Conservation (phyloP, 2,113 vertebrate species). For the Edolisoma coerulescens region DNA sequence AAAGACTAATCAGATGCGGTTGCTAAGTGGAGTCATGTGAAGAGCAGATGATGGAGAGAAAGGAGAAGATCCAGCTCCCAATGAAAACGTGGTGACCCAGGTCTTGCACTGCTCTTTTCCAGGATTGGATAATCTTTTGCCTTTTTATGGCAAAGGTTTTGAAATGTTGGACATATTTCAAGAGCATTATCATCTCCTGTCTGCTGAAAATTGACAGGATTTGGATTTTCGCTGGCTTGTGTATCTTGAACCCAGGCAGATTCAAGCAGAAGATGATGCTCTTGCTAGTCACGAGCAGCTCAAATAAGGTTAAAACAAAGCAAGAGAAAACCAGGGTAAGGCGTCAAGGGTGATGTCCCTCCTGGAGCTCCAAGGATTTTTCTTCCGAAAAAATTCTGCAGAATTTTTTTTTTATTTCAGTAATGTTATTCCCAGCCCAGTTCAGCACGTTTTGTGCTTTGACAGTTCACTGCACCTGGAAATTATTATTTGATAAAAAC, state of each 20-base stretch:
- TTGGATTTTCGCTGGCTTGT: not conserved
- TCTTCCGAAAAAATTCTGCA: too few species aligned
- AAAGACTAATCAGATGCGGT: not conserved
- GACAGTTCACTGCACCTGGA: constrained; percentile 44
- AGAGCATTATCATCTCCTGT: not conserved
- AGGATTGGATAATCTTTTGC: not conserved
- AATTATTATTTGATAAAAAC: constrained; percentile 41
- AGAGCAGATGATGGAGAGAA: not conserved
- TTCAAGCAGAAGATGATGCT: not conserved
- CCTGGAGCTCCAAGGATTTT: not conserved
- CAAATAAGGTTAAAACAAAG: not conserved
- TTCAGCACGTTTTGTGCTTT: constrained; percentile 20
- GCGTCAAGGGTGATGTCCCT: not conserved
- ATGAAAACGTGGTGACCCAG: not conserved
- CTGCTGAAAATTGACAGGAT: constrained; percentile 1
- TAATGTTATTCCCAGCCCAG: not conserved
- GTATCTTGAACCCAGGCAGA: not conserved
- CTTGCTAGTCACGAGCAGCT: not conserved
- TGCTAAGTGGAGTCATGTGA: constrained; percentile 9
- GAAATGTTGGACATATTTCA: not conserved
- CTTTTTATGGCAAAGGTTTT: not conserved
- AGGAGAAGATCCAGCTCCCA: not conserved
- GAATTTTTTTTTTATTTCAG: constrained; percentile 1
- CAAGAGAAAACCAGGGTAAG: not conserved
- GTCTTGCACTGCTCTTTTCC: not conserved